Percentiles rank a stretch among this genome's conserved stretches.
These are phyloP conservation scores for Brachionus asplanchnoidis DNA, from an alignment of 1,140 invertebrate species.

Conservation along the genomic window DNA sequence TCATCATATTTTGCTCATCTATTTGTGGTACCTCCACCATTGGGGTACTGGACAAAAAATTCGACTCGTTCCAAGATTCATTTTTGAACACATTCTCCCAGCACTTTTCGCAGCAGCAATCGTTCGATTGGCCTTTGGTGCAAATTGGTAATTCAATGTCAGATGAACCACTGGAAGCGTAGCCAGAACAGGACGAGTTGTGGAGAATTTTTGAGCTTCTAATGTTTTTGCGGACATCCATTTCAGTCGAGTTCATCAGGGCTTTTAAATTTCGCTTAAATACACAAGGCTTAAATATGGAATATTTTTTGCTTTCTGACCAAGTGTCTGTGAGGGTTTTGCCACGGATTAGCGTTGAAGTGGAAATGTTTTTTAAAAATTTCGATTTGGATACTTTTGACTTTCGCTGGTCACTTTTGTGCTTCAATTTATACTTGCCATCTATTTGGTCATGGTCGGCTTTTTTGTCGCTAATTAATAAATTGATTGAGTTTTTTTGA, in stretches of 20 bases:
- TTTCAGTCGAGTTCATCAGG: neutral
- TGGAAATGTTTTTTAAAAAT: neutral
- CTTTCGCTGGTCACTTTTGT: neutral
- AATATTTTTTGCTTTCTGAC: neutral
- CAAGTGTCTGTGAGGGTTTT: neutral
- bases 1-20: neutral
- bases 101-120: neutral
- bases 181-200: neutral
- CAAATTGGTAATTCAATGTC: neutral
- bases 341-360: neutral
- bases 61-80: neutral
- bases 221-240: neutral
- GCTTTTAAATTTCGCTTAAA: neutral
- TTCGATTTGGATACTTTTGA: neutral
- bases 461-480: neutral
- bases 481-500: conserved; percentile 8
- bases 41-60: neutral
- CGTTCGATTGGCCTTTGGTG: neutral
- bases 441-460: neutral
- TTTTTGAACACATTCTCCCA: neutral
- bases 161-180: neutral
- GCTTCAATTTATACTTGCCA: neutral
- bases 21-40: neutral
- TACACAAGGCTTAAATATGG: neutral
- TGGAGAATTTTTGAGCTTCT: neutral